Conservation (phyloP, 2,797 vertebrate species). For the Naso thynnoides region DNA sequence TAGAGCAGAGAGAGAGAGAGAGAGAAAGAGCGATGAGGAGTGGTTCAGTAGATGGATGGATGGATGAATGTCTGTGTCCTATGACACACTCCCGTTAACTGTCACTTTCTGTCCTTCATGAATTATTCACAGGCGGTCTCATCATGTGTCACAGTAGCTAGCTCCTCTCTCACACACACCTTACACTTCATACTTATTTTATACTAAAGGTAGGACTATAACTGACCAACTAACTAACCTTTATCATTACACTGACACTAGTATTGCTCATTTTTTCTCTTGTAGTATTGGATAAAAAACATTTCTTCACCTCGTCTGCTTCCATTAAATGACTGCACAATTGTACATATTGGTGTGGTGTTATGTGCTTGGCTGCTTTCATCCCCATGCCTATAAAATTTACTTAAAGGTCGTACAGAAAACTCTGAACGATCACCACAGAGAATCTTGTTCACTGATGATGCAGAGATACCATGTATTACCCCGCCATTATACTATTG, state of each 20-base stretch:
- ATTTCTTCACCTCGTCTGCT: neutral
- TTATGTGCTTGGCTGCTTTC: too few relatives aligned
- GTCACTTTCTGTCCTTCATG: conserved; percentile 72
- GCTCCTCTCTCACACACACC: conserved; percentile 13
- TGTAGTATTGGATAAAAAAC: neutral
- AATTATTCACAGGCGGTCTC: conserved; percentile 76
- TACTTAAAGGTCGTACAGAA: too few relatives aligned
- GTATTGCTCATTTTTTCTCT: neutral
- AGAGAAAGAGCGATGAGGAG: conserved; percentile 35
- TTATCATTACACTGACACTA: conserved; percentile 2
- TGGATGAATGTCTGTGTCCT: conserved; percentile 64
- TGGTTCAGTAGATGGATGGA: conserved; percentile 53
- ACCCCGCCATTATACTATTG: too few relatives aligned
- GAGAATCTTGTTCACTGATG: too few relatives aligned
- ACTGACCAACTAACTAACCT: too few relatives aligned
- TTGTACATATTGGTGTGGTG: too few relatives aligned
- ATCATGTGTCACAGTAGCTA: conserved; percentile 44
- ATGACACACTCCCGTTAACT: conserved; percentile 71
- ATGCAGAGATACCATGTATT: too few relatives aligned
- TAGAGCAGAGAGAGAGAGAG: conserved; percentile 40
- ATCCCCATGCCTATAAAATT: too few relatives aligned
- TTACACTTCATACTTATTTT: neutral
- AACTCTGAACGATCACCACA: too few relatives aligned
- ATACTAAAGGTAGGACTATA: neutral
- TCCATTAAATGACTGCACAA: too few relatives aligned